These are phyloP conservation scores for Numida meleagris DNA, from an alignment of 2,113 vertebrate species.

Conservation along the genomic window DNA sequence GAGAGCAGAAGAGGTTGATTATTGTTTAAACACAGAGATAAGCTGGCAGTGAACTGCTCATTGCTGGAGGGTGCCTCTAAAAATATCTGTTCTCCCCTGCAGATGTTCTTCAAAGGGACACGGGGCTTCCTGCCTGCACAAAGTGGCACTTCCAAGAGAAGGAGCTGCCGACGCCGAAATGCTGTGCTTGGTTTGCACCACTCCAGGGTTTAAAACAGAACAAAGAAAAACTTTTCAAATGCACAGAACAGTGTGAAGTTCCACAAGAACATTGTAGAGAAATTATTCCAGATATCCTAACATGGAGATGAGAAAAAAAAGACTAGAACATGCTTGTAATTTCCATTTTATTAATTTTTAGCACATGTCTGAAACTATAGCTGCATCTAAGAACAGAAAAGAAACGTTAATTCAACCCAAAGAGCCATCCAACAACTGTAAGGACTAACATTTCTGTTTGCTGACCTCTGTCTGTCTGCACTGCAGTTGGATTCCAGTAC, in stretches of 20 bases:
- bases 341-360: not conserved
- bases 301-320: not conserved
- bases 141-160: not conserved
- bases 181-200: not conserved
- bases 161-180: not conserved
- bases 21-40: not conserved
- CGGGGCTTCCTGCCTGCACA: not conserved
- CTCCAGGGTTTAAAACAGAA: not conserved
- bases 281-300: not conserved
- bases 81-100: not conserved
- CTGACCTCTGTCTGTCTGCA: not conserved
- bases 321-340: not conserved
- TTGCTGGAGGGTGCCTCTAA: not conserved
- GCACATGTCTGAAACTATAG: not conserved
- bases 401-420: not conserved
- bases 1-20: constrained; percentile 17
- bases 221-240: not conserved
- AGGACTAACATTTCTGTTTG: not conserved
- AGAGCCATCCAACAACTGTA: not conserved
- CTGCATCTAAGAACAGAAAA: not conserved
- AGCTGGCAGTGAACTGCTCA: not conserved
- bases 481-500: not conserved
- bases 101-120: not conserved
- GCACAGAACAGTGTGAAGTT: not conserved
- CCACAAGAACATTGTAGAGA: not conserved